A percentile compares a stretch with the other conserved stretches of the same genome.
phyloP scores from a whole-genome alignment of 2,888 invertebrate species.

The Acronicta leporina region DNA sequence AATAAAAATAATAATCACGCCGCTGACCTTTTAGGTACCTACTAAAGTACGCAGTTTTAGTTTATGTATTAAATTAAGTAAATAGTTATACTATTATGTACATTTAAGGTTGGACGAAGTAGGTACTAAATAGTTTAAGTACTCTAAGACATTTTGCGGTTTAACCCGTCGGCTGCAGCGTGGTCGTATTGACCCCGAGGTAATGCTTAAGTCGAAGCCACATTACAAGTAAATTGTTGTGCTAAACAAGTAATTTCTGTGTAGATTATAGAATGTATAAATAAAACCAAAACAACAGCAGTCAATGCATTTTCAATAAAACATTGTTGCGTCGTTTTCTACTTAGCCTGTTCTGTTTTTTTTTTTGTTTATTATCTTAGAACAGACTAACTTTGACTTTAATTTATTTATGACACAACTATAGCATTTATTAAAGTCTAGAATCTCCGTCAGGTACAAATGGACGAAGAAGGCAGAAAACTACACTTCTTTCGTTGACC shows the following conservation, averaged over 20 bases:
- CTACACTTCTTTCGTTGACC: conserved; percentile 66
- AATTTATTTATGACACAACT: conserved; percentile 33
- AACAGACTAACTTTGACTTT: conserved; percentile 19
- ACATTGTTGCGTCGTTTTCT: too few relatives aligned
- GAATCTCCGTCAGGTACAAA: conserved; percentile 56
- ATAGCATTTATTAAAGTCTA: conserved; percentile 49
- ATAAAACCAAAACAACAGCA: too few relatives aligned
- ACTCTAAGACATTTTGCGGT: conserved; percentile 33
- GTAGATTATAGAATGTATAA: conserved; percentile 2
- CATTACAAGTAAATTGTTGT: conserved; percentile 41
- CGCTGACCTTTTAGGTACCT: not conserved
- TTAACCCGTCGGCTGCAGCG: conserved; percentile 33
- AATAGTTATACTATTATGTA: too few relatives aligned
- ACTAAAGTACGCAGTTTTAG: too few relatives aligned
- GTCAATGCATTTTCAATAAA: too few relatives aligned
- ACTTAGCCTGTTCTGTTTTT: too few relatives aligned
- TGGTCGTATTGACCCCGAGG: conserved; percentile 44
- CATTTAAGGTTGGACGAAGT: not conserved
- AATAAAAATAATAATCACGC: too few relatives aligned
- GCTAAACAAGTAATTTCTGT: conserved; percentile 37
- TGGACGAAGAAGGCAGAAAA: conserved; percentile 59
- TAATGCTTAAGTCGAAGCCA: conserved; percentile 26
- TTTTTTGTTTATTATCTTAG: not conserved
- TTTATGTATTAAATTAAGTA: too few relatives aligned
- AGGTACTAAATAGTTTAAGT: conserved; percentile 29